phyloP scores from a whole-genome alignment of 2,888 invertebrate species.

The Acheta domesticus region DNA sequence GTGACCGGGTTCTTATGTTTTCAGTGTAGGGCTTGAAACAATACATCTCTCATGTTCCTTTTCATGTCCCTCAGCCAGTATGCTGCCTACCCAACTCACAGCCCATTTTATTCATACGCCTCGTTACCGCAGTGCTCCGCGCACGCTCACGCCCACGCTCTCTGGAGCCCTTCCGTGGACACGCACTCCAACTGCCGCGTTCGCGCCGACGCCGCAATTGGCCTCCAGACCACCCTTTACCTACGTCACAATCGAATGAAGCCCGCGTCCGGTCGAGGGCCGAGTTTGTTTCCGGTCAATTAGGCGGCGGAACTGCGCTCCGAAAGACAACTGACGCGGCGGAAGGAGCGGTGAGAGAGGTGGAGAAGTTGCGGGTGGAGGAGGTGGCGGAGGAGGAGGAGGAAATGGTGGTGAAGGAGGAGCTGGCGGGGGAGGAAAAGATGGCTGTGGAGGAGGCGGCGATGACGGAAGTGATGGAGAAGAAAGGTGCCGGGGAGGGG shows the following conservation, averaged over 20 bases:
- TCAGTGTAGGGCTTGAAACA: no score
- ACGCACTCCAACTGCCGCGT: background rate
- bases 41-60: no score
- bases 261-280: background rate
- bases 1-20: no score
- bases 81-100: no score
- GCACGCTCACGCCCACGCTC: no score
- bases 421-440: background rate
- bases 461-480: background rate
- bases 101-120: no score
- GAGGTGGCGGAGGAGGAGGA: background rate
- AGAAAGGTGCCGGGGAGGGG: background rate
- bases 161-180: background rate
- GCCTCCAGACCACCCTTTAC: background rate
- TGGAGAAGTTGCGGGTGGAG: background rate
- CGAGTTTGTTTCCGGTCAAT: slow-evolving; percentile 10
- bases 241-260: background rate
- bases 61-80: no score
- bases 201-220: background rate
- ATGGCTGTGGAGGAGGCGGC: background rate
- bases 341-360: background rate
- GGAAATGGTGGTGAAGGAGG: background rate
- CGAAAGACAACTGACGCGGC: background rate
- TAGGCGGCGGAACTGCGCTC: background rate
- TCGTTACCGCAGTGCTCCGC: no score